Base-by-base conservation (phyloP, 1,140 invertebrate genomes). In the Rhagoletis zephyria region DNA sequence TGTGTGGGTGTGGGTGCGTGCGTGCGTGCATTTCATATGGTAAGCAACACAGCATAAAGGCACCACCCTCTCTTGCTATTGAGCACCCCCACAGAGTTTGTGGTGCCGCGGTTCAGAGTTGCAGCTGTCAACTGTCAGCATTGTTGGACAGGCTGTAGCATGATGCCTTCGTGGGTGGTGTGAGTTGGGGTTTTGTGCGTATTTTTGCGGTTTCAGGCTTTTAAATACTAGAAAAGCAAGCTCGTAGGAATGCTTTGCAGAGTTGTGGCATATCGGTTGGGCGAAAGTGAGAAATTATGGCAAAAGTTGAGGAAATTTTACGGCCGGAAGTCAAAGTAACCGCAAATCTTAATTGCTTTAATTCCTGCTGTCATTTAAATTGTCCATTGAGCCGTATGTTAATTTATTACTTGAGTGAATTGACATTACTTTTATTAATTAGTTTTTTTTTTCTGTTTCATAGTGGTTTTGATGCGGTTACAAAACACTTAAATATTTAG, bases 301-400 rank as follows among this genome's bases (percentile, higher is more conserved):
- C 61, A 63, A 63, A 63, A 63, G n/a, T 63, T 30, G n/a, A 1
- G 61, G 4, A 9, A 14, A 7, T 30, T 48, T 56, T 51, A 56
- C 74, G 1, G 74, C 2, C 48, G 74, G 74, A 81, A 81, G 56
- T 81, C 48, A 56, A 16, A 56, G 48, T 2, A 81, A 56, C 74
- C 48, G n/a, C 67, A 51, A 81, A 81, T 81, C 74, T 81, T 81
- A 81, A 81, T 81, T 81, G 48, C 45, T 81, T 81, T 59, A 56
- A 6, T 81, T 81, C 48, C 74, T n/a, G 74, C 56, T 30, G 74
- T 56, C 48, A 81, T 48, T 81, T 81, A 81, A 81, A n/a, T 19
- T 81, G 48, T 30, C 74, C 74, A 56, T 30, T 81, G 48, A 30
- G 48, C 42, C 48, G n/a, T 74, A 12, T 45, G 45, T 45, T 48